Percentiles rank a stretch among this genome's conserved stretches.
Conservation (phyloP, 2,113 vertebrate species). For the human (Homo sapiens) region GRCh38 chr20:11823501-11824000, state of each 20-base stretch:
- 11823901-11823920: neutral
- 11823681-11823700: neutral
- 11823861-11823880: neutral
- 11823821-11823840: neutral
- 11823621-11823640: neutral
- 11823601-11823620: neutral
- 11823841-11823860: neutral
- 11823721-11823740: neutral
- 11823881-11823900: neutral
- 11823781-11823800: neutral
- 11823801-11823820: neutral
- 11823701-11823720: neutral
- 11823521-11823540: neutral
- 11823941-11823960: neutral
- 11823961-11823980: neutral
- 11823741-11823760: neutral
- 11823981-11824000: neutral
- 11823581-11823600: neutral
- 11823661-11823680: neutral
- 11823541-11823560: neutral
- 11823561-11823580: neutral
- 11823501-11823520: neutral
- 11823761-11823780: neutral
- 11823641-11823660: neutral
- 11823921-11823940: neutral